Conservation (phyloP, 1,140 invertebrate genomes). For the Venturia canescens region DNA sequence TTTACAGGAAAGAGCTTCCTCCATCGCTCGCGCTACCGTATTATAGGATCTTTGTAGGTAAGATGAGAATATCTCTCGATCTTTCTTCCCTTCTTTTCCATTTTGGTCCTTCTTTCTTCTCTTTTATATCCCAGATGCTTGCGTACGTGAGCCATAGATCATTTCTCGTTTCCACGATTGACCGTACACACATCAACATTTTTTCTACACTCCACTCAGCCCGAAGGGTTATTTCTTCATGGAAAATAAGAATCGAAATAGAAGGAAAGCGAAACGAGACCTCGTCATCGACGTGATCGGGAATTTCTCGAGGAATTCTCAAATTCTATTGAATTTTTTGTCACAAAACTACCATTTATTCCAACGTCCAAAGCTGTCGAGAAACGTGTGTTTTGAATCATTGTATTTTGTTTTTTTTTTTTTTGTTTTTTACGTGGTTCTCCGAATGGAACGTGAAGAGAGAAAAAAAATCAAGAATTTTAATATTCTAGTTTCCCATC, state of each 20-base stretch:
- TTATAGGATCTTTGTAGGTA: conserved; percentile 51
- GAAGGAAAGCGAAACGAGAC: no score
- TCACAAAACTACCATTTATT: no score
- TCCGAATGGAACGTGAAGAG: neutral
- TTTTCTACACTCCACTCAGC: conserved; percentile 1
- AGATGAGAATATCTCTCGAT: conserved; percentile 50
- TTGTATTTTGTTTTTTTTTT: no score
- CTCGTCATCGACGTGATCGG: no score
- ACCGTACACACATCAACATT: neutral
- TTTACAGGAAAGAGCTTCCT: conserved; percentile 53
- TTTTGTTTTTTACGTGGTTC: neutral
- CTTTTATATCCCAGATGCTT: conserved; percentile 1
- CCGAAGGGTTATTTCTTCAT: no score
- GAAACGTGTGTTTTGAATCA: no score
- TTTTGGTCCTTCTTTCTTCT: conserved; percentile 19
- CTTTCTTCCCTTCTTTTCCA: conserved; percentile 22
- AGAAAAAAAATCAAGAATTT: neutral
- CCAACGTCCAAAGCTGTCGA: no score
- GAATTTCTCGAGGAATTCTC: no score
- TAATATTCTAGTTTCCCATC: conserved; percentile 27
- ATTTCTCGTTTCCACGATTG: conserved; percentile 2
- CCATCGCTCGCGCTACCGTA: conserved; percentile 42
- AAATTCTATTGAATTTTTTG: no score
- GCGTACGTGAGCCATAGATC: conserved; percentile 21
- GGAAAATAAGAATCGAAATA: no score